phyloP scores from a whole-genome alignment of 2,113 vertebrate species.

The Azemiops feae region DNA sequence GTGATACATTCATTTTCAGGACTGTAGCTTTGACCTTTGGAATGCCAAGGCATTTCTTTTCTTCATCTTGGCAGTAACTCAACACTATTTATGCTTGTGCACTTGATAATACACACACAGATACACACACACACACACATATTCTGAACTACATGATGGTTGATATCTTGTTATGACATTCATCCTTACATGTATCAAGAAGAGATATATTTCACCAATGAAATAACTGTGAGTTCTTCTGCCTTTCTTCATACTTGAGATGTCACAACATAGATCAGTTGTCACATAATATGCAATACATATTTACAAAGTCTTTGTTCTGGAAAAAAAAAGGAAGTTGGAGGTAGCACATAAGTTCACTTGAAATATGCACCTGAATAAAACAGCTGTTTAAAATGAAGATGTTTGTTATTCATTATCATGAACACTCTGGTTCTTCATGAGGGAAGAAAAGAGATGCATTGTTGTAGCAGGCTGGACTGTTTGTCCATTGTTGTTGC shows the following conservation, averaged over 20 bases:
- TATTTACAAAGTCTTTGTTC: slow-evolving; percentile 33
- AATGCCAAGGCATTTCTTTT: neutral
- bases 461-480: neutral
- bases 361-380: neutral
- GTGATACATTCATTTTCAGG: neutral
- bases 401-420: neutral
- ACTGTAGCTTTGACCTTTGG: slow-evolving; percentile 14
- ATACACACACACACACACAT: slow-evolving; percentile 3
- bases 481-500: neutral
- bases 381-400: neutral
- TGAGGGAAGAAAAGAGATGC: neutral
- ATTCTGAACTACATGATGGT: slow-evolving; percentile 48
- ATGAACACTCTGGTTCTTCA: neutral
- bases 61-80: slow-evolving; percentile 58
- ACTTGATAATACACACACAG: slow-evolving; percentile 1
- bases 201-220: slow-evolving; percentile 47
- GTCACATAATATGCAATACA: slow-evolving; percentile 18
- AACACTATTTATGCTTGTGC: slow-evolving; percentile 53
- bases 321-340: slow-evolving; percentile 6
- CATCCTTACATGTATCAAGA: slow-evolving; percentile 52
- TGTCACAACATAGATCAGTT: slow-evolving; percentile 61
- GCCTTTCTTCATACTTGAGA: slow-evolving; percentile 48
- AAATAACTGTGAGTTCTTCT: slow-evolving; percentile 52
- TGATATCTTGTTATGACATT: slow-evolving; percentile 70
- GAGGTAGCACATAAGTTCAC: slow-evolving; percentile 16